Percentiles rank a stretch among this genome's conserved stretches.
Evolutionary conservation across 2,888 invertebrate genomes (phyloP).

Genomic region (Aelia acuminata): DNA sequence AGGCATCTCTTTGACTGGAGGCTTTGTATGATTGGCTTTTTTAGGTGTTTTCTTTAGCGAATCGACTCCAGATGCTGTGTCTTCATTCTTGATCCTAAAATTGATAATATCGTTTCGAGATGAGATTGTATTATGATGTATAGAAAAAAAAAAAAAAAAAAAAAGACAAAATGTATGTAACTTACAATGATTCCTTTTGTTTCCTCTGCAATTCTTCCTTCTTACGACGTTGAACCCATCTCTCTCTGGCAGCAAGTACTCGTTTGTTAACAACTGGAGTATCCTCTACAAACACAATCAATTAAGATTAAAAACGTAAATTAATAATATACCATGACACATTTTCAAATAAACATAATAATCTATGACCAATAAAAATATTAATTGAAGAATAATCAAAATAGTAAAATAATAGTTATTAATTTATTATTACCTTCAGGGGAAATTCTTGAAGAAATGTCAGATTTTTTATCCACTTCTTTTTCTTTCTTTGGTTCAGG

Average conservation of each 20-base stretch:
- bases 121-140: background rate
- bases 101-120: background rate
- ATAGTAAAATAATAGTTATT: background rate
- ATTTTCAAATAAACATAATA: too few species aligned
- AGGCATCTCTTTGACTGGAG: background rate
- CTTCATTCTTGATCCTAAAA: conserved; percentile 43
- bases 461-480: conserved; percentile 45
- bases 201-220: conserved; percentile 43
- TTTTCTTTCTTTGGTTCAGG: conserved; percentile 39
- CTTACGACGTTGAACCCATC: conserved; percentile 61
- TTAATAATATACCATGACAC: too few species aligned
- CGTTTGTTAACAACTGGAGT: conserved; percentile 58
- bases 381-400: background rate
- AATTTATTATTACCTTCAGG: background rate
- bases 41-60: conserved; percentile 42
- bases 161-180: background rate
- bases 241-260: conserved; percentile 61
- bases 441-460: conserved; percentile 44
- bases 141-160: background rate
- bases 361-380: background rate
- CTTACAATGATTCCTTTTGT: conserved; percentile 41
- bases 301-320: background rate
- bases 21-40: background rate
- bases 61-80: background rate
- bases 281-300: background rate